Evolutionary conservation across 2,888 invertebrate species (phyloP).

Genomic region (Anticlea derivata): DNA sequence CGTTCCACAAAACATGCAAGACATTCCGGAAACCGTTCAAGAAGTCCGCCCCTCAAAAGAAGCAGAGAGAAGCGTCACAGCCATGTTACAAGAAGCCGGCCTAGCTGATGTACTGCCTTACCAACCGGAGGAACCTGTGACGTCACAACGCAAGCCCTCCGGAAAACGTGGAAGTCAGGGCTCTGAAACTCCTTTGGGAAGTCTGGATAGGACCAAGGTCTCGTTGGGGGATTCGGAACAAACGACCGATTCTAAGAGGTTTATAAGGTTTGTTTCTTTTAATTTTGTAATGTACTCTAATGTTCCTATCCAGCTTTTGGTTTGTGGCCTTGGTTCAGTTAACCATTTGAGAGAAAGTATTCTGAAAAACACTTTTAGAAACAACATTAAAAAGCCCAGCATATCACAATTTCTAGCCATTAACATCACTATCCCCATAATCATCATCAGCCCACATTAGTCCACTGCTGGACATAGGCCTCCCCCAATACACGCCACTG

Average conservation of each 20-base stretch:
- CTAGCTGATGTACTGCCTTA: constrained; percentile 48
- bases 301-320: no score
- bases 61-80: constrained; percentile 45
- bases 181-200: constrained; percentile 67
- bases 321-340: no score
- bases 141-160: constrained; percentile 22
- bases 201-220: constrained; percentile 71
- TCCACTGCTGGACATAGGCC: no score
- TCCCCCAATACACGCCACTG: no score
- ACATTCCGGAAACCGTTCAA: constrained; percentile 1
- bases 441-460: no score
- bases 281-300: no score
- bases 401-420: no score
- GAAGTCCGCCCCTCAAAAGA: constrained; percentile 22
- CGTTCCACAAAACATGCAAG: constrained; percentile 36
- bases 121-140: background rate
- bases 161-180: constrained; percentile 43
- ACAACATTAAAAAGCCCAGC: no score
- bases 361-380: no score
- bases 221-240: constrained; percentile 68
- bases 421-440: no score
- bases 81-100: constrained; percentile 59
- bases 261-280: constrained; percentile 54
- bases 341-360: no score
- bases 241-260: constrained; percentile 62